Evolutionary conservation across 1,140 invertebrate genomes (phyloP).

Genomic region (Drosophila navojoa): DNA sequence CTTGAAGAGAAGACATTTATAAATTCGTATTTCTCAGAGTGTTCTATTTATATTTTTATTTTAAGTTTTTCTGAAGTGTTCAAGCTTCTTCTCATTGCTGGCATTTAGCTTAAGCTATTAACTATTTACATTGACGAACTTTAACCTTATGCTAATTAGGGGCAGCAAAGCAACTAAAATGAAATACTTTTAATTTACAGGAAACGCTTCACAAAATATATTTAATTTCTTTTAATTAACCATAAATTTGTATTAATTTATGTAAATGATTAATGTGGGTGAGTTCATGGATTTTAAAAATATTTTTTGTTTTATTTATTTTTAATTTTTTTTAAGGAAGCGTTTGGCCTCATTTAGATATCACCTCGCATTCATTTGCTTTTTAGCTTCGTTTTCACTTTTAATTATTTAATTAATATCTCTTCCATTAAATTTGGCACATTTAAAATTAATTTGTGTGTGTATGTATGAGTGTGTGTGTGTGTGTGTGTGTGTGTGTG

Average conservation of each 20-base stretch:
- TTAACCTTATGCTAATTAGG: slow-evolving; percentile 60
- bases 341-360: slow-evolving; percentile 79
- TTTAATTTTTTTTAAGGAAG: slow-evolving; percentile 62
- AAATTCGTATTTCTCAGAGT: slow-evolving; percentile 22
- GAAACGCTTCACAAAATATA: slow-evolving; percentile 41
- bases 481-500: slow-evolving; percentile 60
- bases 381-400: slow-evolving; percentile 72
- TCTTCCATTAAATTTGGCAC: slow-evolving; percentile 64
- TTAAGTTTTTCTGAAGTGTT: slow-evolving; percentile 14
- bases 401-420: slow-evolving; percentile 34
- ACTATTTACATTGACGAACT: slow-evolving; percentile 57
- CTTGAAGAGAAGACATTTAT: slow-evolving; percentile 38
- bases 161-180: slow-evolving; percentile 49
- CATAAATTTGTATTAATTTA: not conserved
- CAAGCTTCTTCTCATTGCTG: slow-evolving; percentile 3
- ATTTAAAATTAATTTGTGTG: slow-evolving; percentile 76
- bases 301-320: slow-evolving; percentile 24
- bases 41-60: no score
- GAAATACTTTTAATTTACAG: slow-evolving; percentile 73
- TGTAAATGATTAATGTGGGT: slow-evolving; percentile 28
- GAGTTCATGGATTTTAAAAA: slow-evolving; percentile 34
- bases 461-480: slow-evolving; percentile 62
- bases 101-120: slow-evolving; percentile 17
- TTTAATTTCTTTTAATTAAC: slow-evolving; percentile 1
- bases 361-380: slow-evolving; percentile 75